Base-by-base conservation (phyloP, 2,797 vertebrate genomes). In the Sebastolobus alascanus region DNA sequence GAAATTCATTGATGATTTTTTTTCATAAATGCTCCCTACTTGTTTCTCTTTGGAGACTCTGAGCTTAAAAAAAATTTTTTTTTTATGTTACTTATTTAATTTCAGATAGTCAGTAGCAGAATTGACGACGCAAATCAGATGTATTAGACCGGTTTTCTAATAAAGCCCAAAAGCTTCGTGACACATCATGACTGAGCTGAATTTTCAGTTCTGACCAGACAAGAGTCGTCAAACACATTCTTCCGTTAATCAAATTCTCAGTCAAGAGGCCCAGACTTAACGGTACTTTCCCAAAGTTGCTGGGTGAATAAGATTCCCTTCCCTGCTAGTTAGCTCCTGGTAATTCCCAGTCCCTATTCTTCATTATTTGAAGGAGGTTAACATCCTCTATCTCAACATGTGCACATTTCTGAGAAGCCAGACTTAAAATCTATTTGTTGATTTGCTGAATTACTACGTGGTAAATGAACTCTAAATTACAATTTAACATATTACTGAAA, bases 171-270 rank as follows among this genome's bases (percentile, higher is more conserved):
- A 22, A 68, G 5, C 46, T 11, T 4, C 29, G 22, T 2, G 31
- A 59, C 1, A 50, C 20, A 8, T 12, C 0, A 25, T 33, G 25
- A 54, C 9, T 5, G 12, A 9, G n/a, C 43, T 58, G 22, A 37
- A 43, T 40, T 59, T 40, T 70, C 13, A 27, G 52, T 38, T 29
- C 46, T 40, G 40, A 5, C 22, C 2, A 43, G 22, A 61, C 46
- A 27, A 25, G 12, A 74, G 5, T 6, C 2, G 0, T 33, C 22
- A 59, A 65, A 40, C 20, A 61, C 55, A 56, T 43, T 67, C 20
- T 74, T 55, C 4, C 63, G 25, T 71, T 78, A 52, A 83, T 64
- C 2, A 27, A 37, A 74, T 73, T 63, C 29, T 65, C 63, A 38
- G 33, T 64, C 29, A 2, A 8, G 16, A 16, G 33, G 4, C 16